phyloP scores from a whole-genome alignment of 2,113 vertebrate genomes.

The Megaptera novaeangliae region DNA sequence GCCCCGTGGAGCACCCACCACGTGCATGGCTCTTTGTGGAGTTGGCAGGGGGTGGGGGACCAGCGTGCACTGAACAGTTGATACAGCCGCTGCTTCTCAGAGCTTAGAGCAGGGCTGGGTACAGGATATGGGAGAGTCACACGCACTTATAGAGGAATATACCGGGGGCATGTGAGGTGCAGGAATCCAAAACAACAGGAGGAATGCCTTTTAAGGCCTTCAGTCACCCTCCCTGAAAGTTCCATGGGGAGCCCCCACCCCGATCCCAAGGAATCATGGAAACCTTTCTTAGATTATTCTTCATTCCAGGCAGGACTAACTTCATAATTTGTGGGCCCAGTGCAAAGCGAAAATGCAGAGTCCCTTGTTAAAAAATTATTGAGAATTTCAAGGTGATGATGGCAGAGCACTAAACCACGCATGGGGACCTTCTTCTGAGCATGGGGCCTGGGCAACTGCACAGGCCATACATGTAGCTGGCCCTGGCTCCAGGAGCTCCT shows the following conservation, averaged over 20 bases:
- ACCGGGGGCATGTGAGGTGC: background rate
- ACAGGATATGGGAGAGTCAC: background rate
- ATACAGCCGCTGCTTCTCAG: background rate
- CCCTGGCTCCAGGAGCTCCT: background rate
- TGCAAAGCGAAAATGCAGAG: background rate
- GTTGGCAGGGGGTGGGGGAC: fast-evolving
- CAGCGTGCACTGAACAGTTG: background rate
- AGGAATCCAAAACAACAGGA: background rate
- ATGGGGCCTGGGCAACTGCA: background rate
- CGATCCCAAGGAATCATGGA: background rate
- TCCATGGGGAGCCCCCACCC: background rate
- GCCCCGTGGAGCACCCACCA: background rate
- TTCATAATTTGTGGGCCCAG: background rate
- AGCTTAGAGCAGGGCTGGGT: background rate
- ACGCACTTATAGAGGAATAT: background rate
- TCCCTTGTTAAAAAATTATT: background rate
- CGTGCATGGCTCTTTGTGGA: background rate
- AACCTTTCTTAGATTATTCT: background rate
- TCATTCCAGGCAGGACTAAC: background rate
- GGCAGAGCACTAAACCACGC: no score
- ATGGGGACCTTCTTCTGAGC: background rate
- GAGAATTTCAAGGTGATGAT: background rate
- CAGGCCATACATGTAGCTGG: background rate
- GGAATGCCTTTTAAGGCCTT: background rate
- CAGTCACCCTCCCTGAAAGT: background rate